Conservation (phyloP, 2,113 vertebrate species). For the Elgaria multicarinata region DNA sequence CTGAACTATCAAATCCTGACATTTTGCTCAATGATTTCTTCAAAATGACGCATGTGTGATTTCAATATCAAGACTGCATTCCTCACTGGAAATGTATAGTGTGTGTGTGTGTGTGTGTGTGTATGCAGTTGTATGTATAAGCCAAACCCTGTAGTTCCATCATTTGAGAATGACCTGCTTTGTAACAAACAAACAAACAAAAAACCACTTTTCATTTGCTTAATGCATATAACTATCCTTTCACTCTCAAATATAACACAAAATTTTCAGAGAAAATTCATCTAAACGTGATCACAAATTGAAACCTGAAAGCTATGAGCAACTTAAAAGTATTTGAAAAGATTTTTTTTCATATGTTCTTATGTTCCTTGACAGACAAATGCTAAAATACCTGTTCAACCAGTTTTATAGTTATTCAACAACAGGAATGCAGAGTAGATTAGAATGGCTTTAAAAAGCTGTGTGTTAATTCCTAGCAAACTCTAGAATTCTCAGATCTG, state of each 20-base stretch:
- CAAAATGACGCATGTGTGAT: not conserved
- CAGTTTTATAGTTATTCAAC: conserved; percentile 65
- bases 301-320: conserved; percentile 34
- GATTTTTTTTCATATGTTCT: conserved; percentile 58
- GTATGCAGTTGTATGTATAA: not conserved
- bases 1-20: not conserved
- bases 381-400: conserved; percentile 57
- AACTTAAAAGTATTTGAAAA: conserved; percentile 59
- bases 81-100: not conserved
- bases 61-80: not conserved
- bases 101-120: too few species aligned
- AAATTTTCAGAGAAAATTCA: not conserved
- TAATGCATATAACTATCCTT: not conserved
- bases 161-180: not conserved
- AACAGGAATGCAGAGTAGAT: conserved; percentile 60
- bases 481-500: conserved; percentile 18
- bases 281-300: not conserved
- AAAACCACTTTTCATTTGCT: not conserved
- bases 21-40: not conserved
- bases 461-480: conserved; percentile 33
- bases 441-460: conserved; percentile 33
- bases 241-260: not conserved
- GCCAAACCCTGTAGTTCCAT: not conserved
- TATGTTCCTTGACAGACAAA: conserved; percentile 60
- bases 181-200: too few species aligned